Conservation (phyloP, 1,140 invertebrate genomes). For the Lanistes nyassanus region DNA sequence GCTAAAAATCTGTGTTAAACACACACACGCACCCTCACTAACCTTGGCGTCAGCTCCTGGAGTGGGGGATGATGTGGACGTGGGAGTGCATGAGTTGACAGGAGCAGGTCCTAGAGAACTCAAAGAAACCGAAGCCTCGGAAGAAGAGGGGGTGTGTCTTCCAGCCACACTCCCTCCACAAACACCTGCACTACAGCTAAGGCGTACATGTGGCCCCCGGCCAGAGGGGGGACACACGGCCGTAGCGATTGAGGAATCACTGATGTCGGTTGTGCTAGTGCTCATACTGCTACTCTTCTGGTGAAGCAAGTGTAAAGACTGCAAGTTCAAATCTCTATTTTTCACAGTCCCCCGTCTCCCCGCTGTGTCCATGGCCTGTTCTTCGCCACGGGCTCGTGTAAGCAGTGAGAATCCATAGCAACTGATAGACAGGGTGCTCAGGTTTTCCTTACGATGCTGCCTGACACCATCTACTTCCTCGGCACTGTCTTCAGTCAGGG, state of each 20-base stretch:
- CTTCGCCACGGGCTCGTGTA: no score
- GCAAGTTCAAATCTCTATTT: no score
- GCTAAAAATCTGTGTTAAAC: no score
- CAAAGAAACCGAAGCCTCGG: conserved; percentile 21
- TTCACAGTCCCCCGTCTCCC: conserved; percentile 23
- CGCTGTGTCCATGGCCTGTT: not conserved
- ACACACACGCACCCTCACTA: conserved; percentile 24
- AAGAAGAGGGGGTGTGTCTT: conserved; percentile 4
- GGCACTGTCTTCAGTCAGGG: conserved; percentile 57
- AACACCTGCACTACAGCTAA: conserved; percentile 12
- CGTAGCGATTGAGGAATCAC: conserved; percentile 46
- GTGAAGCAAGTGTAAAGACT: conserved; percentile 13
- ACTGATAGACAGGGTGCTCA: no score
- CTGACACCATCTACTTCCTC: conserved; percentile 9
- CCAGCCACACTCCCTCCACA: conserved; percentile 12
- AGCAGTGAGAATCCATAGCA: no score
- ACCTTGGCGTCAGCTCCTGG: conserved; percentile 49
- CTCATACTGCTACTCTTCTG: conserved; percentile 54
- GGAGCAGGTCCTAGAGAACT: conserved; percentile 42
- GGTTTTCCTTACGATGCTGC: not conserved
- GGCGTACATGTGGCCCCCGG: conserved; percentile 11
- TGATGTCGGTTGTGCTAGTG: conserved; percentile 65
- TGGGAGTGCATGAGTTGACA: conserved; percentile 45
- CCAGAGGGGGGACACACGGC: not conserved
- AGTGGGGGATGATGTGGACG: conserved; percentile 57